A percentile compares a stretch with the other conserved stretches of the same genome.
Evolutionary conservation across 2,888 invertebrate species (phyloP).

Genomic region (Steinernema scapterisci): DNA sequence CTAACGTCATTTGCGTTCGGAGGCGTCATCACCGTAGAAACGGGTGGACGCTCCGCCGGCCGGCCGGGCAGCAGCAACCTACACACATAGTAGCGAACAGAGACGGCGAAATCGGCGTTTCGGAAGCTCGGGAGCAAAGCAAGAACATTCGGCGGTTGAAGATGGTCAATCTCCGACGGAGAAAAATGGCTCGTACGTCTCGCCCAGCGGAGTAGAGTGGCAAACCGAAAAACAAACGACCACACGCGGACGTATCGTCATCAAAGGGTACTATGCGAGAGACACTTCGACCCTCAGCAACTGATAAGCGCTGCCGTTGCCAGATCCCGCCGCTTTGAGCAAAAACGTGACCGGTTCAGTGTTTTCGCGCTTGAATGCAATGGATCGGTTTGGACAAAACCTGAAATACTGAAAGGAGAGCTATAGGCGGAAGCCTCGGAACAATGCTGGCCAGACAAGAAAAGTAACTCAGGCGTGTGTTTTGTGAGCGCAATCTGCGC

Average conservation of each 20-base stretch:
- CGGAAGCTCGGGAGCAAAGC: neutral
- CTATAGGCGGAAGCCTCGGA: neutral
- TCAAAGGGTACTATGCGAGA: conserved; percentile 17
- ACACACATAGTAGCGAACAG: conserved; percentile 11
- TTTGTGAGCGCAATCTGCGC: neutral
- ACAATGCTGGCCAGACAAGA: neutral
- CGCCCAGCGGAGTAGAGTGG: neutral
- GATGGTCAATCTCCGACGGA: conserved; percentile 1
- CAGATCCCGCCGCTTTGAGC: too few species aligned
- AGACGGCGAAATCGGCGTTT: neutral
- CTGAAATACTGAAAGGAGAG: neutral
- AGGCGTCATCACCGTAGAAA: conserved; percentile 21
- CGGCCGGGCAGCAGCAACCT: neutral
- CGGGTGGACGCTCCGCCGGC: too few species aligned
- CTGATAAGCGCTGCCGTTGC: neutral
- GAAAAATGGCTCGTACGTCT: conserved; percentile 16
- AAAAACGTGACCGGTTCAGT: neutral
- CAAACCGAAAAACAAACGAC: conserved; percentile 27
- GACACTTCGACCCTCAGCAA: neutral
- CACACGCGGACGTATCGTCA: neutral
- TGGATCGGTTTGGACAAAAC: neutral
- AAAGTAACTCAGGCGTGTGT: neutral
- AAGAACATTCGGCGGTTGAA: conserved; percentile 4
- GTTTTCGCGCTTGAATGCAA: neutral
- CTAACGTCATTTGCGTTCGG: conserved; percentile 1